phyloP scores from a whole-genome alignment of 2,797 vertebrate species.

The Rachycentron canadum region DNA sequence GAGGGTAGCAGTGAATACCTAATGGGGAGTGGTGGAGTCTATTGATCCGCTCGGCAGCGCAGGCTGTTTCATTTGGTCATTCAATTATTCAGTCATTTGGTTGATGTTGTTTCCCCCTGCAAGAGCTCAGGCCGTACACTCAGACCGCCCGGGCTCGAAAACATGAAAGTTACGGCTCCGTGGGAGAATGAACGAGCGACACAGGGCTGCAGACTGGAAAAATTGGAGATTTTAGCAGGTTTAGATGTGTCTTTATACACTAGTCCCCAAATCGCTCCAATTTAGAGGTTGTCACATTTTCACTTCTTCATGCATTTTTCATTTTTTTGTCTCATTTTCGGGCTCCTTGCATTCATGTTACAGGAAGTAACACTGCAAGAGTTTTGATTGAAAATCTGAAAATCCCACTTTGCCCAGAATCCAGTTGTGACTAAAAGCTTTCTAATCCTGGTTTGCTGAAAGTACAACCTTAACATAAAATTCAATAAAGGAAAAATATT shows the following conservation, averaged over 20 bases:
- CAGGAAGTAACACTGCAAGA: slow-evolving; percentile 30
- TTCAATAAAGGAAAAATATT: not conserved
- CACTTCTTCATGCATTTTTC: slow-evolving; percentile 58
- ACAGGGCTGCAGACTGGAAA: slow-evolving; percentile 45
- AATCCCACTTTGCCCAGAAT: slow-evolving; percentile 40
- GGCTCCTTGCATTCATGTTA: slow-evolving; percentile 26
- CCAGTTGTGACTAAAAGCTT: slow-evolving; percentile 53
- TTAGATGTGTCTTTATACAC: slow-evolving; percentile 55
- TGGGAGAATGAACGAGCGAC: slow-evolving; percentile 37
- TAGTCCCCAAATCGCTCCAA: slow-evolving; percentile 57
- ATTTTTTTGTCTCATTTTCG: slow-evolving; percentile 61
- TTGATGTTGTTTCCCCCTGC: slow-evolving; percentile 74
- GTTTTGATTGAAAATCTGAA: slow-evolving; percentile 39
- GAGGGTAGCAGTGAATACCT: slow-evolving; percentile 51
- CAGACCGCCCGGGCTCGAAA: slow-evolving; percentile 51
- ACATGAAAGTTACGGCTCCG: slow-evolving; percentile 51
- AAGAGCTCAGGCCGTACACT: slow-evolving; percentile 37
- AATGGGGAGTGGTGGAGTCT: slow-evolving; percentile 65
- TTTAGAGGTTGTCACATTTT: slow-evolving; percentile 71
- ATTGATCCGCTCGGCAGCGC: slow-evolving; percentile 72
- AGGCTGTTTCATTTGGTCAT: slow-evolving; percentile 79
- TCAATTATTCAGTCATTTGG: slow-evolving; percentile 81
- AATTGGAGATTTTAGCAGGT: slow-evolving; percentile 57
- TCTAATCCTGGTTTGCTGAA: slow-evolving; percentile 9
- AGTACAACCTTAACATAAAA: slow-evolving; percentile 15